Evolutionary conservation across 2,113 vertebrate species (phyloP), one percentile per base, ranked within the genome.

Genomic region (Megaceryle maxima): DNA sequence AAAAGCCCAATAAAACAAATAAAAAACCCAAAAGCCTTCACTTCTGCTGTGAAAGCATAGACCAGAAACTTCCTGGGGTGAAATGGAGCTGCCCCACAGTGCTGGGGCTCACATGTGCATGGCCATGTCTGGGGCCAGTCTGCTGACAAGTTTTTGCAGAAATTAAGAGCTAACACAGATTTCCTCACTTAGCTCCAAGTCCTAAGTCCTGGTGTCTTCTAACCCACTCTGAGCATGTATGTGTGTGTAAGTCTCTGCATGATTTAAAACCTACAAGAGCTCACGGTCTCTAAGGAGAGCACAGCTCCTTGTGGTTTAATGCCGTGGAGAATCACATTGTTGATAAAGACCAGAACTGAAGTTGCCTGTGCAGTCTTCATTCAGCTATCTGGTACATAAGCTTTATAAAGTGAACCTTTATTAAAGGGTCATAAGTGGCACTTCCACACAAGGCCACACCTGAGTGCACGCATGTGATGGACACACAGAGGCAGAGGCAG

Each of bases 401-500:
- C 9, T 25, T 29, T 53, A 48, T 18, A 69, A 90, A 63, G n/a
- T 2, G 5, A 62, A 33, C 29, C 28, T 85, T 76, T 16, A 0
- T 21, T 41, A 48, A 46, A 20, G 24, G 17, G 22, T 18, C 1
- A 1, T 9, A n/a, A 28, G 39, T 39, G 22, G 16, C 41, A 68
- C 8, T 68, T 68, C n/a, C 62, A 76, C 48, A 35, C 4, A 5
- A 16, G 26, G 31, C 43, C 51, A 55, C 51, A 74, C 31, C 8
- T 80, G 57, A 86, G 39, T 59, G 41, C 5, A 4, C 12, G 72
- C 50, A 29, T 0, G 0, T 15, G 17, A 35, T 39, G 26, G 56
- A 77, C 37, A 57, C 9, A 31, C 0, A 0, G 50, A 59, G n/a
- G 46, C 1, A 35, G n/a, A 11, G 3, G 13, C 41, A 77, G 33